Conservation (phyloP, 2,888 invertebrate genomes). For the Malthinus flaveolus region DNA sequence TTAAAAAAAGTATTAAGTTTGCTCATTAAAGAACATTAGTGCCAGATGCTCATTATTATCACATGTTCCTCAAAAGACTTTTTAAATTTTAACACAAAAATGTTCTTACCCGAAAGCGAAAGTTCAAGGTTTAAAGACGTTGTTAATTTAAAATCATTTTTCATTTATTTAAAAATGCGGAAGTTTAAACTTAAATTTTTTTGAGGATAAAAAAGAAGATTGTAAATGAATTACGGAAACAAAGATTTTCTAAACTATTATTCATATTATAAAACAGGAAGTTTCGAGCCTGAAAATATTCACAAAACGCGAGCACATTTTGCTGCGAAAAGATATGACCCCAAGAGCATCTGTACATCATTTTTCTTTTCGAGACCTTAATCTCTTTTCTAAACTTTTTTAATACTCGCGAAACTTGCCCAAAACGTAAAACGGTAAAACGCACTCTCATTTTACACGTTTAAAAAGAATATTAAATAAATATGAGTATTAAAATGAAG, state of each 20-base stretch:
- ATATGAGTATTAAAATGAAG: neutral
- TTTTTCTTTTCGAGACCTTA: conserved; percentile 17
- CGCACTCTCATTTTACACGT: neutral
- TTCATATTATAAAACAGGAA: conserved; percentile 27
- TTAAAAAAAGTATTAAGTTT: conserved; percentile 6
- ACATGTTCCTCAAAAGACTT: neutral
- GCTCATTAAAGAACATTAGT: conserved; percentile 12
- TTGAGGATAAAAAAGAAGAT: conserved; percentile 1
- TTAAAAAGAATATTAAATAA: conserved; percentile 1
- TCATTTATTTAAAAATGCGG: neutral
- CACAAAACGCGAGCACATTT: conserved; percentile 22
- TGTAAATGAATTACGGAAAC: conserved; percentile 43
- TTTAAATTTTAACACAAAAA: conserved; percentile 12
- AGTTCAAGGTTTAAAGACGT: neutral
- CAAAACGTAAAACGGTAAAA: conserved; percentile 10
- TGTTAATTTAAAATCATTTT: conserved; percentile 1
- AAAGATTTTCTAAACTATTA: conserved; percentile 44
- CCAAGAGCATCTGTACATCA: conserved; percentile 24
- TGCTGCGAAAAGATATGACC: conserved; percentile 7
- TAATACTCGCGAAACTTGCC: neutral
- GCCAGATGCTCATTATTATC: conserved; percentile 15
- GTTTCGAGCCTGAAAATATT: conserved; percentile 22
- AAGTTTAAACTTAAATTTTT: neutral
- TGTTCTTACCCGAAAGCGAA: conserved; percentile 1
- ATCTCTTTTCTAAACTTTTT: conserved; percentile 8